These are phyloP conservation scores for Meloidogyne exigua DNA, from an alignment of 1,140 invertebrate genomes.

Conservation along the genomic window DNA sequence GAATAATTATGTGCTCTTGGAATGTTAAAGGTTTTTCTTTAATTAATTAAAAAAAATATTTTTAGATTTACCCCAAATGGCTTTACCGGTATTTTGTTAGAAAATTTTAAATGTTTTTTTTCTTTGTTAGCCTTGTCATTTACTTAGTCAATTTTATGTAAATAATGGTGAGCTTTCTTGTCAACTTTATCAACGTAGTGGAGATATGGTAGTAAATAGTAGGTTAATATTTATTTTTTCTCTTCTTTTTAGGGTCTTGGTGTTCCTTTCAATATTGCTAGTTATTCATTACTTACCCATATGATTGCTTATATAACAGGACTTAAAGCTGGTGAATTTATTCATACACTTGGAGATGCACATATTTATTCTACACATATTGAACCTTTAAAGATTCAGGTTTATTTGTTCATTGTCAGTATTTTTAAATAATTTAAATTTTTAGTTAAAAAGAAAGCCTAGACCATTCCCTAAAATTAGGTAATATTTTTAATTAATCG, in stretches of 20 bases:
- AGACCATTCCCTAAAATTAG: slow-evolving; percentile 73
- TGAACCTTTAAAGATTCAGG: slow-evolving; percentile 79
- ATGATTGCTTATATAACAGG: slow-evolving; percentile 94
- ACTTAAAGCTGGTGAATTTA: slow-evolving; percentile 86
- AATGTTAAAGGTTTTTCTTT: slow-evolving; percentile 73
- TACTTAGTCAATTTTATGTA: slow-evolving; percentile 91
- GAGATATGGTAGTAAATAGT: slow-evolving; percentile 76
- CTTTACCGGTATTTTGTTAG: slow-evolving; percentile 72
- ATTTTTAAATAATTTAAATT: slow-evolving; percentile 22
- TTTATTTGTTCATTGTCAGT: no score
- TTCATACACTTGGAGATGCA: slow-evolving; percentile 92
- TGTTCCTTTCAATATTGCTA: slow-evolving; percentile 98
- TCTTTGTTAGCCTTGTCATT: slow-evolving; percentile 79
- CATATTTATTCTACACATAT: slow-evolving; percentile 94
- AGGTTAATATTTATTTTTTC: neutral
- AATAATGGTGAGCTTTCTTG: slow-evolving; percentile 78
- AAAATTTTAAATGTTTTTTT: neutral
- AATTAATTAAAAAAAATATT: slow-evolving; percentile 15
- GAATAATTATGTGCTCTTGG: slow-evolving; percentile 93
- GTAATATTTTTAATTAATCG: neutral
- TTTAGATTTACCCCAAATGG: slow-evolving; percentile 83
- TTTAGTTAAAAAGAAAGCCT: slow-evolving; percentile 74
- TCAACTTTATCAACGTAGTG: slow-evolving; percentile 91
- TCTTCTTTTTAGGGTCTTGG: slow-evolving; percentile 75
- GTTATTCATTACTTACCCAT: slow-evolving; percentile 86